phyloP scores from a whole-genome alignment of 2,113 vertebrate species.

The Varanus komodoensis region DNA sequence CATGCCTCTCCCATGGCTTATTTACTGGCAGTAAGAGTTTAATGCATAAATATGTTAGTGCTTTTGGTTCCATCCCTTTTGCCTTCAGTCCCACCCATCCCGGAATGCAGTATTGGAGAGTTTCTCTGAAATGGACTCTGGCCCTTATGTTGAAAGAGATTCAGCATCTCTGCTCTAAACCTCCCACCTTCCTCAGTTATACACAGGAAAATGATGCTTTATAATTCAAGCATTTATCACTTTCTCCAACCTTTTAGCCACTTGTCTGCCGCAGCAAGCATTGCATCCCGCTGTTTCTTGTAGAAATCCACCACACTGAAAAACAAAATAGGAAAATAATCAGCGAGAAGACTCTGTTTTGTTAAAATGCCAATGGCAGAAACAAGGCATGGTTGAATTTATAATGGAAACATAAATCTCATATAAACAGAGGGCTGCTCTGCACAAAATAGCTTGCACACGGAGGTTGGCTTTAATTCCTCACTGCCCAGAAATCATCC shows the following conservation, averaged over 20 bases:
- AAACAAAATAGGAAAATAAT: constrained; percentile 30
- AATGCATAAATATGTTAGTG: no score
- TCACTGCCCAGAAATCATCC: background rate
- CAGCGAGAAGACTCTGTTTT: background rate
- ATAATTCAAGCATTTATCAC: constrained; percentile 28
- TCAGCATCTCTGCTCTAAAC: background rate
- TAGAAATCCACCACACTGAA: constrained; percentile 91
- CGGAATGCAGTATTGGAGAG: no score
- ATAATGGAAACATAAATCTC: background rate
- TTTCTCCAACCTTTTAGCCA: constrained; percentile 90
- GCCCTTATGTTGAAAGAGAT: no score
- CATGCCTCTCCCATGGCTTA: no score
- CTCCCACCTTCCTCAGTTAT: background rate
- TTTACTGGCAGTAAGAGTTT: no score
- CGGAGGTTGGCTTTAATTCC: background rate
- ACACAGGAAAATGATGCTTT: background rate
- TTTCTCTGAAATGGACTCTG: no score
- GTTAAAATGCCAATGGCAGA: background rate
- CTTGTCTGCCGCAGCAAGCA: constrained; percentile 89
- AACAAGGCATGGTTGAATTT: background rate
- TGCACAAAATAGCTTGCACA: background rate
- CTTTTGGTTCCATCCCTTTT: no score
- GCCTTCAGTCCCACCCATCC: no score
- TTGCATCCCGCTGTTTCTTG: constrained; percentile 84
- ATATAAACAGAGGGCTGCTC: background rate